Base-by-base conservation (phyloP, 2,888 invertebrate genomes). In the Neocrepidodera transversa region DNA sequence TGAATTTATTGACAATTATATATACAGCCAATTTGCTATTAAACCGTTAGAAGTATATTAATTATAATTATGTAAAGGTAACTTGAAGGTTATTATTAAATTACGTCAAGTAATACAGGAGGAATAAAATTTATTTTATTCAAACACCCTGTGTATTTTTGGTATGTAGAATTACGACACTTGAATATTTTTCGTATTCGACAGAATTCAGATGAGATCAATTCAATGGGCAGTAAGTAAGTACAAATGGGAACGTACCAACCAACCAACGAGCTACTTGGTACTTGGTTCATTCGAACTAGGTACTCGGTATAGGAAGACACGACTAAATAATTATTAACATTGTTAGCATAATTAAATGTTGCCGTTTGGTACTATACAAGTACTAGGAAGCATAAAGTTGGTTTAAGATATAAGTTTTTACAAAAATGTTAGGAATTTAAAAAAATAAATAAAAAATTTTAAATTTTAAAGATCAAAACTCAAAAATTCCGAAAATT, bases 181-280 rank as follows among this genome's bases (percentile, higher is more conserved):
- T 16, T 38, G 17, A 38, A 38, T 38, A 17, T 38, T 38, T 32
- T 10, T n/a, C n/a, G 11, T 32, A 32, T 4, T 13, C 11, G 2
- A 32, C 11, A 42, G 42, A 17, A 4, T 6, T 26, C 35, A 57
- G 57, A 68, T 68, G 67, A 60, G 40, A 68, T 68, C 68, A 68
- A 65, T 68, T 68, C 64, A 68, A 68, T 68, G 59, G 68, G 68
- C 50, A 64, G 62, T 68, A 65, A 58, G 62, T 66, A 67, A 65
- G 65, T 66, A 68, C 65, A 65, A 66, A 68, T 66, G 65, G 63
- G 60, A 26, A 11, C 26, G 40, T 62, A 66, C 63, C 38, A 38
- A 8, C 17, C 17, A 7, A 10, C 5, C 2, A 32, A 32, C 13
- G 32, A 11, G 11, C 28, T 8, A 32, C 32, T 2, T 11, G 11